These are phyloP conservation scores for Chlamydotis undulata DNA, from an alignment of 2,113 vertebrate species.

Conservation along the genomic window DNA sequence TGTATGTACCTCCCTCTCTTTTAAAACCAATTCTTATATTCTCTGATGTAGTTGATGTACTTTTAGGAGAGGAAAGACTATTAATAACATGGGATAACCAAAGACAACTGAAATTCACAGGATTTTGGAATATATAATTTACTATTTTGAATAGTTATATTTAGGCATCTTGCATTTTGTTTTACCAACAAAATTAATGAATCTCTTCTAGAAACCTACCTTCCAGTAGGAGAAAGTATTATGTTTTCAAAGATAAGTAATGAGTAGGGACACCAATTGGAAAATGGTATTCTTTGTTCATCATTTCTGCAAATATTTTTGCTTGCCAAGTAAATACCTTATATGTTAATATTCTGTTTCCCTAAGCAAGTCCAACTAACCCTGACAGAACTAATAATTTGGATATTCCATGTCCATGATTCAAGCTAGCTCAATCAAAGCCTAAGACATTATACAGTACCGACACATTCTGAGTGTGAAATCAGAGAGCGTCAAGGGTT, in stretches of 20 bases:
- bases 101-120: background rate
- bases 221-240: background rate
- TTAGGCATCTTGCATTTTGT: background rate
- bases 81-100: background rate
- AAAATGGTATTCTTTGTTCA: background rate
- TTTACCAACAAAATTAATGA: background rate
- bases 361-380: background rate
- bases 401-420: background rate
- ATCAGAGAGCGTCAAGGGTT: background rate
- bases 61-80: background rate
- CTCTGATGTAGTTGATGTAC: background rate
- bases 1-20: too few species aligned
- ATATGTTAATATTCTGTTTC: background rate
- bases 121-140: background rate
- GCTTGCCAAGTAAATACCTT: background rate
- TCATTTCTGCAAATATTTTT: background rate
- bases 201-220: fast-evolving
- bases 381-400: background rate
- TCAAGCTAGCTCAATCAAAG: background rate
- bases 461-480: background rate
- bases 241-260: background rate
- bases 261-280: background rate
- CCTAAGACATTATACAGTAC: background rate
- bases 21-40: background rate
- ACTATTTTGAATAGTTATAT: background rate